phyloP scores from a whole-genome alignment of 1,140 invertebrate genomes.

The Trinorchestia longiramus region DNA sequence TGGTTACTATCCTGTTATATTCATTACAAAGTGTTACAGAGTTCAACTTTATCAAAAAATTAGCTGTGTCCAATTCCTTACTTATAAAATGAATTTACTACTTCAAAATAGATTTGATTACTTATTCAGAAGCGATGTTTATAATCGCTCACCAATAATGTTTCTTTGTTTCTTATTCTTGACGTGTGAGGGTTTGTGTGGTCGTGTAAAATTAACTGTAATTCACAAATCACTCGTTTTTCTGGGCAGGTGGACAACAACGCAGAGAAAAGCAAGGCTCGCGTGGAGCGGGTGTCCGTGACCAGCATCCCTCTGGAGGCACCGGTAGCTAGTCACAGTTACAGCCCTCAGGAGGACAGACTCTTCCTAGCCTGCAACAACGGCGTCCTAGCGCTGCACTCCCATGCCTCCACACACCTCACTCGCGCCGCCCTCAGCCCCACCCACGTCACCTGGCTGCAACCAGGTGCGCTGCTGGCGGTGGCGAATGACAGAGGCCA shows the following conservation, averaged over 20 bases:
- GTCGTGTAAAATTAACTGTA: too few relatives aligned
- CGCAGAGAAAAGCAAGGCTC: not conserved
- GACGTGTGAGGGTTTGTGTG: too few relatives aligned
- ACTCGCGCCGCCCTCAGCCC: conserved; percentile 78
- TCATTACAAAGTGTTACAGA: too few relatives aligned
- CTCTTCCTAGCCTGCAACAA: conserved; percentile 82
- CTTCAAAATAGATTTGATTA: too few relatives aligned
- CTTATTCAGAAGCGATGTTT: too few relatives aligned
- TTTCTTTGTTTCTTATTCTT: too few relatives aligned
- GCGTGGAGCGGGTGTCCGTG: conserved; percentile 77
- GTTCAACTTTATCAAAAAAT: too few relatives aligned
- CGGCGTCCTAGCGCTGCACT: conserved; percentile 80
- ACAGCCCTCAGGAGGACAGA: conserved; percentile 77
- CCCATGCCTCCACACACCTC: conserved; percentile 76
- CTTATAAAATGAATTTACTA: too few relatives aligned
- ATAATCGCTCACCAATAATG: too few relatives aligned
- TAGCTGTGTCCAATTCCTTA: too few relatives aligned
- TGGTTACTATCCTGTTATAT: too few relatives aligned
- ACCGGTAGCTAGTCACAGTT: conserved; percentile 65
- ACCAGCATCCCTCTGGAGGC: conserved; percentile 81
- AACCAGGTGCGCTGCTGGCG: conserved; percentile 78
- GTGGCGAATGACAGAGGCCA: conserved; percentile 81
- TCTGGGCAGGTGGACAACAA: not conserved
- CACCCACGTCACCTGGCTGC: conserved; percentile 80
- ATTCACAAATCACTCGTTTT: not conserved